A percentile compares a stretch with the other conserved stretches of the same genome.
Conservation (phyloP, 2,113 vertebrate species). For the Alethe castanea region DNA sequence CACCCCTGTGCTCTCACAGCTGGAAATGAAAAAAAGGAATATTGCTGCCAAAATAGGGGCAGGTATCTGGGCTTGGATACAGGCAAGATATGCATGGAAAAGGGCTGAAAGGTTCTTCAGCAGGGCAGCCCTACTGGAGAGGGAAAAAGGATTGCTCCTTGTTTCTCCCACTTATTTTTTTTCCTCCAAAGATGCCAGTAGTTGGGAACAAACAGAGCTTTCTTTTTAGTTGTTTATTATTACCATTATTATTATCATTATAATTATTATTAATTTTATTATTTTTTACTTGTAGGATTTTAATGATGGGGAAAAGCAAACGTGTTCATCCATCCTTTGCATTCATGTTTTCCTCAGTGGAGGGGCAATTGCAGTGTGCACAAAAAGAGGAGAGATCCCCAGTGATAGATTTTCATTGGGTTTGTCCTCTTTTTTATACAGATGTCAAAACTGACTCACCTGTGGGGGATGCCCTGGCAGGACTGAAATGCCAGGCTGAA, state of each 20-base stretch:
- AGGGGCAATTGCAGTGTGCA: background rate
- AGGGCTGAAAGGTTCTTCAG: background rate
- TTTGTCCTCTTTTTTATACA: background rate
- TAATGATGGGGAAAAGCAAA: background rate
- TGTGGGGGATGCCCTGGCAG: background rate
- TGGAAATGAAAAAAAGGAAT: background rate
- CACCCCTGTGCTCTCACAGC: background rate
- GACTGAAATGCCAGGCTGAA: background rate
- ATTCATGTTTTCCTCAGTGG: background rate
- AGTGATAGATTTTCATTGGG: rapidly evolving
- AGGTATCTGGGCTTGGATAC: background rate
- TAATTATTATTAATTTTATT: too few species aligned
- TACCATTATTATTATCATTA: background rate
- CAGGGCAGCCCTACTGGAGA: background rate
- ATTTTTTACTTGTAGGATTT: background rate
- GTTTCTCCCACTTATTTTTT: background rate
- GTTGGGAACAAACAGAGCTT: background rate
- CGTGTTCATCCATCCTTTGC: background rate
- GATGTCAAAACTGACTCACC: background rate
- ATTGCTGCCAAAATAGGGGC: background rate
- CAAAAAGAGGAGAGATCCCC: background rate
- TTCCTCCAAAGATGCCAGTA: background rate
- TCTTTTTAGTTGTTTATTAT: background rate
- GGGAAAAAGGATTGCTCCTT: background rate
- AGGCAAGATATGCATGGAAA: background rate